Base-by-base conservation (phyloP, 2,888 invertebrate species). In the Eupithecia tripunctaria region DNA sequence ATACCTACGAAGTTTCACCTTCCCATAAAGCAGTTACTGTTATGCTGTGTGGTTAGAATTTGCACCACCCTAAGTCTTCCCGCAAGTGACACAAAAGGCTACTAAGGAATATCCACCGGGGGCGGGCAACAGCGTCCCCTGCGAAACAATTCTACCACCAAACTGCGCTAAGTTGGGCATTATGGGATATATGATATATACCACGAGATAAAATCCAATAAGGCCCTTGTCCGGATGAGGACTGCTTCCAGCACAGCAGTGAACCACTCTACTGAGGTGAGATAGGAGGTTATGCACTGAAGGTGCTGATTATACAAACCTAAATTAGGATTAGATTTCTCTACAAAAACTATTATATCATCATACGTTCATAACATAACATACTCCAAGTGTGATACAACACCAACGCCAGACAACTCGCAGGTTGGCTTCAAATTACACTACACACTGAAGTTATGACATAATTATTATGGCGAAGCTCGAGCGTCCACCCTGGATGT, bases 381-480 rank as follows among this genome's bases (percentile, higher is more conserved):
- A 21, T 51, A n/a, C n/a, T n/a, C n/a, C 51, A 21, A 51, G 21
- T 56, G 56, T 56, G 25, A 56, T 12, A 56, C 56, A 56, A 56
- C 25, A 25, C 25, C 56, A 56, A 56, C 25, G 56, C 25, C 56
- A 56, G 25, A 56, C 56, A 14, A 14, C 25, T 25, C 56, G 12
- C 51, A 21, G n/a, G n/a, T 21, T 51, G 21, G 51, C 21, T 21
- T 10, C 51, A 21, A 21, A 21, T 51, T 21, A 51, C 18, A 21
- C 21, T 56, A 56, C 25, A 56, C 56, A 12, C 51, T 12, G 47
- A 29, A 47, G 43, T 66, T 51, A 66, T 51, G 66, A 29, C 27
- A 29, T 18, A 27, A 62, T 29, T 56, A 65, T 38, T 63, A 63
- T 56, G 43, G 32, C 70, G 64, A 73, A 68, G 73, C 67, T 73